Percentiles rank a stretch among this genome's conserved stretches.
Conservation (phyloP, 1,140 invertebrate species). For the Doryteuthis pealeii region DNA sequence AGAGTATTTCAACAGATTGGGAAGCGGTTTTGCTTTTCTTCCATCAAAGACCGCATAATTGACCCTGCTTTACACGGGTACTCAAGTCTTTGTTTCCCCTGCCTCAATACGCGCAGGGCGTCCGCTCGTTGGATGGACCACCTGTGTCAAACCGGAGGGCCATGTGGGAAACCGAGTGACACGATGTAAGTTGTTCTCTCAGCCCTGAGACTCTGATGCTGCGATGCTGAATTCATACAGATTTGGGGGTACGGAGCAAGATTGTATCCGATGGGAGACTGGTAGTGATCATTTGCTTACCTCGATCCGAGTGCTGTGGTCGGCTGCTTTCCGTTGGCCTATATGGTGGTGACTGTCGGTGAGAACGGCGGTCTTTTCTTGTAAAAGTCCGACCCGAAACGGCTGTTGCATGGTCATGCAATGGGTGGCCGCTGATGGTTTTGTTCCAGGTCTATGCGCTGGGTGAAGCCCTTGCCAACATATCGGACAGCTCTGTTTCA, state of each 20-base stretch:
- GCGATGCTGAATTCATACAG: background rate
- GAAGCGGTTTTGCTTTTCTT: too few species aligned
- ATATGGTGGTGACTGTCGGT: background rate
- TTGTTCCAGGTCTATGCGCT: conserved; percentile 63
- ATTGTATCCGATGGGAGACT: background rate
- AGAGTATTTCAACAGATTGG: too few species aligned
- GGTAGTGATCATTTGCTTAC: background rate
- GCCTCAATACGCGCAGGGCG: background rate
- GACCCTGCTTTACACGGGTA: background rate
- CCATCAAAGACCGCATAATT: too few species aligned
- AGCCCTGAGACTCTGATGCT: background rate
- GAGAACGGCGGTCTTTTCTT: background rate
- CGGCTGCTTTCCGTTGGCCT: background rate
- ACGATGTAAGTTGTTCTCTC: background rate
- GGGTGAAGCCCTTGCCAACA: conserved; percentile 46
- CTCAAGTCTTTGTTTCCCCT: background rate
- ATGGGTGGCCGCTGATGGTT: background rate
- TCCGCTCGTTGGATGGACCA: background rate
- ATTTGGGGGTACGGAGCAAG: background rate
- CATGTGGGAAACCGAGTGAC: background rate
- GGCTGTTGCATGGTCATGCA: background rate
- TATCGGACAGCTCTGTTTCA: conserved; percentile 18
- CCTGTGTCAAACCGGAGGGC: background rate
- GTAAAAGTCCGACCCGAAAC: background rate
- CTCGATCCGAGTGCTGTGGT: background rate